These are phyloP conservation scores for Drosophila mettleri DNA, from an alignment of 2,888 invertebrate species.

Conservation along the genomic window DNA sequence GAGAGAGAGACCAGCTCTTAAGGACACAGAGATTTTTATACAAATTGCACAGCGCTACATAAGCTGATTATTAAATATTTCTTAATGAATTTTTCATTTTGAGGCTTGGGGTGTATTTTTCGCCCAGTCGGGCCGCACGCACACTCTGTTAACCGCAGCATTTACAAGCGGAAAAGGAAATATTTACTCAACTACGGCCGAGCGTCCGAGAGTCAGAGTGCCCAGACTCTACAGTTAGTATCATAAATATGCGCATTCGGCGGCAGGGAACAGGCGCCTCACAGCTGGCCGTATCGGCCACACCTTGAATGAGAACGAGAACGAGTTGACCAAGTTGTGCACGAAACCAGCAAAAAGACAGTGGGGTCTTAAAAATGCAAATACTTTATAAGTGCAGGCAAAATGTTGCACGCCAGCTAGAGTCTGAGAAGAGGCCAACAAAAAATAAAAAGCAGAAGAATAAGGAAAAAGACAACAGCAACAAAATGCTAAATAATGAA, in stretches of 20 bases:
- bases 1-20: background rate
- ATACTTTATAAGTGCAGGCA: slow-evolving; percentile 67
- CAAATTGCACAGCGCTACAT: slow-evolving; percentile 33
- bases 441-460: background rate
- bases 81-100: slow-evolving; percentile 67
- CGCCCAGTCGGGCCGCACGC: slow-evolving; percentile 6
- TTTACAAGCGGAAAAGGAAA: slow-evolving; percentile 48
- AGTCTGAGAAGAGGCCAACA: background rate
- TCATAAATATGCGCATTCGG: slow-evolving; percentile 33
- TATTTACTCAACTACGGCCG: slow-evolving; percentile 41
- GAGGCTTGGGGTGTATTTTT: slow-evolving; percentile 9
- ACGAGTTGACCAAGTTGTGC: slow-evolving; percentile 1
- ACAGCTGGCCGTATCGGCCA: slow-evolving; percentile 11
- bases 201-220: background rate
- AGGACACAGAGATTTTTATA: slow-evolving; percentile 16
- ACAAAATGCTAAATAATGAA: slow-evolving; percentile 41
- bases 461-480: background rate
- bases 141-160: slow-evolving; percentile 34
- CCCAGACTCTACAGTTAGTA: background rate
- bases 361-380: slow-evolving; percentile 66
- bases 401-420: slow-evolving; percentile 48
- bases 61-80: slow-evolving; percentile 79
- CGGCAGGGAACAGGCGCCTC: background rate
- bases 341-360: slow-evolving; percentile 32
- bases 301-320: slow-evolving; percentile 19